Evolutionary conservation across 2,888 invertebrate species (phyloP).

Genomic region (Lomographa bimaculata): DNA sequence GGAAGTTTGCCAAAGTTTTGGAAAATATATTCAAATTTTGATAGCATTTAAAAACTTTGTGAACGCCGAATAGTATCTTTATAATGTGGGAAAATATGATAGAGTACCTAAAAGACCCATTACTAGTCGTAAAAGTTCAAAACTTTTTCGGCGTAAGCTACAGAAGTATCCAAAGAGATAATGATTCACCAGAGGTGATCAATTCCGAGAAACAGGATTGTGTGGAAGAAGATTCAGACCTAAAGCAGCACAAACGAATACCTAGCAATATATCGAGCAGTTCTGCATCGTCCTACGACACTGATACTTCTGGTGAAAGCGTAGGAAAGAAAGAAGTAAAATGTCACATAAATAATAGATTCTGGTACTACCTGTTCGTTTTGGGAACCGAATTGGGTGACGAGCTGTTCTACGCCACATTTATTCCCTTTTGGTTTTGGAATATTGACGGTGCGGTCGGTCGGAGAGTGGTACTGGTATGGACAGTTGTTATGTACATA

Average conservation of each 20-base stretch:
- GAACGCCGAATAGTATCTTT: too few relatives aligned
- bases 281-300: conserved; percentile 67
- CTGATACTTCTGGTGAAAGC: conserved; percentile 64
- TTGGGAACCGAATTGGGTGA: conserved; percentile 95
- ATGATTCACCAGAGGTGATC: conserved; percentile 53
- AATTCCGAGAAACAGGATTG: conserved; percentile 55
- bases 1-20: too few relatives aligned
- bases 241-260: conserved; percentile 63
- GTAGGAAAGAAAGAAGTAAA: conserved; percentile 59
- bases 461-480: conserved; percentile 90
- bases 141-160: conserved; percentile 89
- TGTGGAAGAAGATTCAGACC: conserved; percentile 45
- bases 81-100: conserved; percentile 78
- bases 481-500: conserved; percentile 93
- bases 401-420: conserved; percentile 95
- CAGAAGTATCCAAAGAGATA: conserved; percentile 51
- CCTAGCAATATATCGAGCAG: conserved; percentile 69
- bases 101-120: conserved; percentile 89
- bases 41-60: too few relatives aligned
- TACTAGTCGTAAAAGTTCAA: conserved; percentile 91
- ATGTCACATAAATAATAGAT: conserved; percentile 86
- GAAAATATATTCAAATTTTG: too few relatives aligned
- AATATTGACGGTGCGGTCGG: conserved; percentile 95
- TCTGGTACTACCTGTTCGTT: conserved; percentile 93
- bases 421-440: conserved; percentile 97